Percentiles rank a stretch among this genome's conserved stretches.
Conservation (phyloP, 2,797 vertebrate genomes). For the Dryobates pubescens region DNA sequence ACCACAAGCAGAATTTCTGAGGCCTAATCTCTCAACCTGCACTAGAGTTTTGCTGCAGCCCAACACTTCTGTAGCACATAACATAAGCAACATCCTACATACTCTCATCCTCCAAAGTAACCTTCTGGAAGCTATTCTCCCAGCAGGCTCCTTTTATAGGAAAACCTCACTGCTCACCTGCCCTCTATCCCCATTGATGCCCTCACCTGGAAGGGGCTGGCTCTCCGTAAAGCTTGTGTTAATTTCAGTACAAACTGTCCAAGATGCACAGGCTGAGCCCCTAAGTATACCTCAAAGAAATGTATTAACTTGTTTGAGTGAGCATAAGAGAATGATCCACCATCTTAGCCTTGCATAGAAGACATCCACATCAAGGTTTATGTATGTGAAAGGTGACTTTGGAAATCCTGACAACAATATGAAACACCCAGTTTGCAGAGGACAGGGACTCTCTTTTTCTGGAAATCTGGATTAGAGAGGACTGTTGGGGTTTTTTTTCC, state of each 20-base stretch:
- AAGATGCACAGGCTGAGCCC: not conserved
- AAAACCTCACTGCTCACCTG: not conserved
- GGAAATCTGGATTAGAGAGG: not conserved
- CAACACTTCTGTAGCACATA: not conserved
- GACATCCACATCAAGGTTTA: not conserved
- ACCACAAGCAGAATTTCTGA: not conserved
- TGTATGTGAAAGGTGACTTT: not conserved
- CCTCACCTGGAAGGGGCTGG: not conserved
- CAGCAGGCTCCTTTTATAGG: not conserved
- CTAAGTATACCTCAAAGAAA: not conserved
- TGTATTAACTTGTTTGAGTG: not conserved
- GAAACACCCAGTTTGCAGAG: not conserved
- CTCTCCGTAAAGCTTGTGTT: not conserved
- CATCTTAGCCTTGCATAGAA: not conserved
- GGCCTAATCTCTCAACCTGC: not conserved
- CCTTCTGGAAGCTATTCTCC: not conserved
- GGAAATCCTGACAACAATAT: not conserved
- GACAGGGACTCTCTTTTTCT: not conserved
- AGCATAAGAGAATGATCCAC: not conserved
- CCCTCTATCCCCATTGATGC: not conserved
- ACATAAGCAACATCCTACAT: not conserved
- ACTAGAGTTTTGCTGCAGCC: not conserved
- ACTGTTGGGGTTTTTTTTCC: accelerated
- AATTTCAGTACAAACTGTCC: not conserved
- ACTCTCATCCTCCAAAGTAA: not conserved